Percentiles rank a stretch among this genome's conserved stretches.
These are phyloP conservation scores for Serrognathus titanus DNA, from an alignment of 2,888 invertebrate species.

Conservation along the genomic window DNA sequence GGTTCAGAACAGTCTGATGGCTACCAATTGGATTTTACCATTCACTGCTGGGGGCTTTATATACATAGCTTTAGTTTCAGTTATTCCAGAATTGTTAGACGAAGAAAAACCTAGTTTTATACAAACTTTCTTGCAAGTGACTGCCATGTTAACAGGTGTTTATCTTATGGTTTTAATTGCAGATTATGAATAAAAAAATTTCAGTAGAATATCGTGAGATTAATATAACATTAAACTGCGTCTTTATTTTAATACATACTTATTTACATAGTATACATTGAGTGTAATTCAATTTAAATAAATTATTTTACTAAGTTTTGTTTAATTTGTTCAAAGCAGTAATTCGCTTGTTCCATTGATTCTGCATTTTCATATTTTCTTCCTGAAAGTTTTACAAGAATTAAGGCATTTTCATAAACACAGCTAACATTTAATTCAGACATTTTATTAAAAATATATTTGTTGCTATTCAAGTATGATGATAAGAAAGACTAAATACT, in stretches of 20 bases:
- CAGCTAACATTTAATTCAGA: too few relatives aligned
- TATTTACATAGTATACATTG: not conserved
- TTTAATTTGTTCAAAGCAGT: slow-evolving; percentile 74
- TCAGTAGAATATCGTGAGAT: not conserved
- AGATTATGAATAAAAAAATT: slow-evolving; percentile 57
- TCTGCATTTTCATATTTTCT: slow-evolving; percentile 62
- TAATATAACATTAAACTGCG: not conserved
- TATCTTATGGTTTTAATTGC: slow-evolving; percentile 96
- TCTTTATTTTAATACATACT: not conserved
- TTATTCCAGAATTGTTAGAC: slow-evolving; percentile 94
- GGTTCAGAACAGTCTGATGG: slow-evolving; percentile 64
- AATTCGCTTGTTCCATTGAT: slow-evolving; percentile 69
- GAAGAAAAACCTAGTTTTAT: slow-evolving; percentile 72
- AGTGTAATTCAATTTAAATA: slow-evolving; percentile 1
- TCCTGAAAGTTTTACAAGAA: slow-evolving; percentile 49
- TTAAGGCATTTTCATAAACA: too few relatives aligned
- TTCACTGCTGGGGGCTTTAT: slow-evolving; percentile 99
- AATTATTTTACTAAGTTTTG: slow-evolving; percentile 16
- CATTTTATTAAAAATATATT: too few relatives aligned
- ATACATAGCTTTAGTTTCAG: slow-evolving; percentile 98
- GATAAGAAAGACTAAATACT: too few relatives aligned
- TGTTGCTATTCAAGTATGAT: too few relatives aligned
- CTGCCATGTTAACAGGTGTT: slow-evolving; percentile 84
- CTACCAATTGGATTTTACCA: slow-evolving; percentile 87
- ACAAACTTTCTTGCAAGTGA: slow-evolving; percentile 88